Base-by-base conservation (phyloP, 1,140 invertebrate species). In the Panulirus ornatus region DNA sequence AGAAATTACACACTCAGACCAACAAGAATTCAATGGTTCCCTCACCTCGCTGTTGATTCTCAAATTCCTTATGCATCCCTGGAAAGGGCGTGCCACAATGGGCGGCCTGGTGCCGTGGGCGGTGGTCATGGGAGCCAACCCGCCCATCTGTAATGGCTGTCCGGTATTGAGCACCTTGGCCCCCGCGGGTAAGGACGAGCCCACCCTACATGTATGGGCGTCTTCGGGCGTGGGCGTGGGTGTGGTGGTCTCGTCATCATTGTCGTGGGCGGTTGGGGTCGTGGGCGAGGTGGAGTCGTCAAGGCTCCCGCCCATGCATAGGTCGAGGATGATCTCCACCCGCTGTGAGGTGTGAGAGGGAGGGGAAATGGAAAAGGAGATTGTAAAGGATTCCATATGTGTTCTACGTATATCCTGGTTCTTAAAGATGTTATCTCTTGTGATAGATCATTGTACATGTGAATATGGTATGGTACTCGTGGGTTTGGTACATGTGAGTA, bases 21-120 rank as follows among this genome's bases (percentile, higher is more conserved):
- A n/a, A n/a, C n/a, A n/a, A n/a, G n/a, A n/a, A n/a, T n/a, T n/a
- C n/a, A n/a, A n/a, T n/a, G n/a, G n/a, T n/a, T n/a, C n/a, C n/a
- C 83, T 73, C 30, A 85, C 83, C 83, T 75, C 40, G 16, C 70
- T 36, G 34, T 85, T 85, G 3, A 85, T 36, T 38, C 83, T 73
- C 9, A 85, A 27, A 27, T 85, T 73, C 83, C 83, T 85, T 40
- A 85, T 34, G 30, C 83, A 85, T 38, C 83, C 83, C 11, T 3
- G 27, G 63, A 85, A 71, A 8, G 83, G 83, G 2, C 19, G 42
- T 14, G 42, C 42, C 14, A 73, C 63, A 30, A 85, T 66, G 16
- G 83, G 66, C 27, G 38, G 16, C 0, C 38, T 27, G 66, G 66
- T 51, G 0, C 34, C 70, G 47, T 85, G 42, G 40, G 44, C 70